These are phyloP conservation scores for Chiloscyllium plagiosum DNA, from an alignment of 2,113 vertebrate species.

Conservation along the genomic window DNA sequence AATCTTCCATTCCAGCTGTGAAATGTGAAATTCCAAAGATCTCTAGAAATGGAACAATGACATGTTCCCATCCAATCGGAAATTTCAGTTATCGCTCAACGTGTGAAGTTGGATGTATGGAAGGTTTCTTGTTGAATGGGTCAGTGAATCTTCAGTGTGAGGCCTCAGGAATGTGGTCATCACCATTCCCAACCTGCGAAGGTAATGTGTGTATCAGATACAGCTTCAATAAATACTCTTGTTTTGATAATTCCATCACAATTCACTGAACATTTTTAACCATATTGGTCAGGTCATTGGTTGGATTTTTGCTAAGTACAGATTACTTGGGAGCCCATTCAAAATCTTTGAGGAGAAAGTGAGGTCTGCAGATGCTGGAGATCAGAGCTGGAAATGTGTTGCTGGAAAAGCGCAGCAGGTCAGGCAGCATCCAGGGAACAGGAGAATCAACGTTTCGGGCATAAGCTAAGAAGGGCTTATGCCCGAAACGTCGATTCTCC, in stretches of 20 bases:
- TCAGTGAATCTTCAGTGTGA: conserved; percentile 43
- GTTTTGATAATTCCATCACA: background rate
- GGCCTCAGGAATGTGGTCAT: conserved; percentile 58
- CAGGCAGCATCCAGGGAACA: no score
- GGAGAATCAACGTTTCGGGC: no score
- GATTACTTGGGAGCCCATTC: no score
- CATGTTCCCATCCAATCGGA: conserved; percentile 44
- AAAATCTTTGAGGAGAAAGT: no score
- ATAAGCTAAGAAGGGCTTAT: no score
- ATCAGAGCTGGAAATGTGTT: no score
- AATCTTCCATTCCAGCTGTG: conserved; percentile 46
- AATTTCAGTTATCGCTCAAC: conserved; percentile 48
- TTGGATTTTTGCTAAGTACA: no score
- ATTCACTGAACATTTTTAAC: background rate
- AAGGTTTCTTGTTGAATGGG: conserved; percentile 51
- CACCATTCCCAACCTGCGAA: conserved; percentile 51
- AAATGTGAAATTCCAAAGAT: conserved; percentile 44
- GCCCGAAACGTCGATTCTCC: no score
- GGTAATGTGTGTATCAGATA: conserved; percentile 44
- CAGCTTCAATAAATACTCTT: background rate
- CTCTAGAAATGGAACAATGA: conserved; percentile 44
- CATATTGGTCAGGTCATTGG: no score
- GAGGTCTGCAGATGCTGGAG: no score
- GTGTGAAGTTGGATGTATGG: conserved; percentile 49
- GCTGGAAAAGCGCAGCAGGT: no score